Conservation (phyloP, 64 coral and sea anemone genomes). For the Catalaphyllia jardinei region DNA sequence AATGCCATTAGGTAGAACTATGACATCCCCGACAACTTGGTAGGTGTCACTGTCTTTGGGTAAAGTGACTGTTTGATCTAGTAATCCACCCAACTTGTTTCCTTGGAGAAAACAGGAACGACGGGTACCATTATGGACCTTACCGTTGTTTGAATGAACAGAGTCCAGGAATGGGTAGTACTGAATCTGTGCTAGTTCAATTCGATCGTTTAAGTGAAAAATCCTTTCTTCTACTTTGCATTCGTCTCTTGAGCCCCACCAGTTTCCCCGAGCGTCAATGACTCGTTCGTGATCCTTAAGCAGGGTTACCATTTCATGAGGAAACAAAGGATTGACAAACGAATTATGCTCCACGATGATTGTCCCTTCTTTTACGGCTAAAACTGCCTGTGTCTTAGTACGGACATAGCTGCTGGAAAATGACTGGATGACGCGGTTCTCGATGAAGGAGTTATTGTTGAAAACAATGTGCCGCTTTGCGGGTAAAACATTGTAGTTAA, state of each 20-base stretch:
- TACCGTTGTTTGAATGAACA: not conserved
- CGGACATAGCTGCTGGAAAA: slow-evolving; percentile 51
- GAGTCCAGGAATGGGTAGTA: slow-evolving; percentile 67
- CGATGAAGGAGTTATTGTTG: slow-evolving; percentile 39
- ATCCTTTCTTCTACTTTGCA: slow-evolving; percentile 60
- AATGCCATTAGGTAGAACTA: slow-evolving; percentile 43
- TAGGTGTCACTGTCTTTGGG: slow-evolving; percentile 14
- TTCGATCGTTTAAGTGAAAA: slow-evolving; percentile 68
- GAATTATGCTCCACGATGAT: slow-evolving; percentile 53
- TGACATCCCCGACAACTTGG: slow-evolving; percentile 57
- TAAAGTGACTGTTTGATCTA: slow-evolving; percentile 33
- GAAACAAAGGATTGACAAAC: slow-evolving; percentile 47
- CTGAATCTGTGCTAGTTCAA: slow-evolving; percentile 54
- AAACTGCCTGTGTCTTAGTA: slow-evolving; percentile 36
- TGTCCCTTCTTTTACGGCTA: slow-evolving; percentile 68
- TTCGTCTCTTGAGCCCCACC: slow-evolving; percentile 73
- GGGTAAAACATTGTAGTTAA: slow-evolving; percentile 59
- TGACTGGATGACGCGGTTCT: slow-evolving; percentile 2
- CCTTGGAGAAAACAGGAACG: slow-evolving; percentile 59
- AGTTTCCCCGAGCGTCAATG: slow-evolving; percentile 58
- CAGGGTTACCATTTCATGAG: slow-evolving; percentile 51
- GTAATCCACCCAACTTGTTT: slow-evolving; percentile 40
- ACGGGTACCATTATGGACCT: slow-evolving; percentile 3
- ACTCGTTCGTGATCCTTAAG: slow-evolving; percentile 21
- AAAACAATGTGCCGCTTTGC: not conserved